Base-by-base conservation (phyloP, 2,888 invertebrate genomes). In the Sipunculus nudus region DNA sequence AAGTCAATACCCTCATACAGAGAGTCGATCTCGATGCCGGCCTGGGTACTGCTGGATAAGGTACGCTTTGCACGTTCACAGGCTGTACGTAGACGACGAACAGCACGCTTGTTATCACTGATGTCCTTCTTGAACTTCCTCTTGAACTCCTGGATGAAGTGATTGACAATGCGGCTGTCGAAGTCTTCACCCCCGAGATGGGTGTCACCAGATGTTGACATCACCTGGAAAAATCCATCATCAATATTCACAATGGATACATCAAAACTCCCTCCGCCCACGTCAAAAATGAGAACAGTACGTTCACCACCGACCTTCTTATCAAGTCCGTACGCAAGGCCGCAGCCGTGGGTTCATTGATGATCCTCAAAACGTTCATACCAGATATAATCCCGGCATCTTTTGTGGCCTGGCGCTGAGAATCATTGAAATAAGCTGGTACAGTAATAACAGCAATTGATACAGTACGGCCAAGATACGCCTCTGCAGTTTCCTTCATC, bases 171-270 rank as follows among this genome's bases (percentile, higher is more conserved):
- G 52, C 83, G 73, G 64, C 81, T 82, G 73, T 84, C 84, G 68
- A 84, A 84, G 68, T 95, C 95, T 86, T 94, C 94, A 70, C 94
- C 94, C 74, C 94, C 94, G 85, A 94, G 88, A 80, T 88, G 95
- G 90, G 89, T 96, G 92, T 96, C 95, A 67, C 95, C 95, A 63
- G 94, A 93, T n/a, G 94, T 96, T 6, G 95, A 91, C 78, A 93
- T 94, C 47, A 95, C 96, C 81, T 96, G 95, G 82, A 96, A 96
- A 68, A 89, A 88, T 88, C 84, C 95, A 90, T 96, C 95, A 85
- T 95, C 96, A 79, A 96, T 96, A 70, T 94, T 94, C 75, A 96
- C 86, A 77, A 96, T 92, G 61, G 95, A 96, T 31, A 96, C 96
- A 86, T 96, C 96, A 83, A 96, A 96, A 70, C 94, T 95, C 74